Base-by-base conservation (phyloP, 1,140 invertebrate genomes). In the Paraescarpia echinospica region DNA sequence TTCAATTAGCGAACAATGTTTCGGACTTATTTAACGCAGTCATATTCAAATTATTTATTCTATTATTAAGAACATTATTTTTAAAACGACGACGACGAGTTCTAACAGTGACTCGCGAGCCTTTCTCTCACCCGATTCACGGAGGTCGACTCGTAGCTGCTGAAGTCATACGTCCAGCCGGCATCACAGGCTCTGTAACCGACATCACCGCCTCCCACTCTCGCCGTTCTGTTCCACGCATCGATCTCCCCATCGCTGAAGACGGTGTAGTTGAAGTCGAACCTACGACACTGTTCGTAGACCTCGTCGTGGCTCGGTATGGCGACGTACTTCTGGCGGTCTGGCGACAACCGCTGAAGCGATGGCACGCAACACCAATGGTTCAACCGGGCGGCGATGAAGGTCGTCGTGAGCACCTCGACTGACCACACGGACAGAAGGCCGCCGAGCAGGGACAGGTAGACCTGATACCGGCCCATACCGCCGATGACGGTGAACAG, bases 91-190 rank as follows among this genome's bases (percentile, higher is more conserved):
- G 4, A 41, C 41, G 4, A 41, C 41, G 41, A 41, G 12, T 41
- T 41, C 41, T 41, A 41, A 12, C 41, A 41, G 41, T 12, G 41
- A 41, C 41, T n/a, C n/a, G n/a, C n/a, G n/a, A 41, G 27, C 59
- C 27, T 77, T 77, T 27, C 59, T 77, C 59, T 77, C 59, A 77
- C 59, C 59, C 59, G 59, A 77, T 77, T 77, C 1, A 90, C 35
- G n/a, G 35, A 18, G 1, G 90, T 27, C 90, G 90, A 90, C 34
- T 34, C 34, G 35, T 90, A 90, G 34, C 27, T 31, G n/a, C 27
- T 90, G 34, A 34, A 41, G 90, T 90, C 27, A 31, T 90, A 90
- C n/a, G 35, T 90, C 90, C 90, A 90, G 34, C 90, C 90, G 34
- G 18, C 90, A 33, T 90, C 90, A 33, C 90, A 90, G 18, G 59